phyloP scores from a whole-genome alignment of 2,888 invertebrate genomes.

The Ennomos erosarius region DNA sequence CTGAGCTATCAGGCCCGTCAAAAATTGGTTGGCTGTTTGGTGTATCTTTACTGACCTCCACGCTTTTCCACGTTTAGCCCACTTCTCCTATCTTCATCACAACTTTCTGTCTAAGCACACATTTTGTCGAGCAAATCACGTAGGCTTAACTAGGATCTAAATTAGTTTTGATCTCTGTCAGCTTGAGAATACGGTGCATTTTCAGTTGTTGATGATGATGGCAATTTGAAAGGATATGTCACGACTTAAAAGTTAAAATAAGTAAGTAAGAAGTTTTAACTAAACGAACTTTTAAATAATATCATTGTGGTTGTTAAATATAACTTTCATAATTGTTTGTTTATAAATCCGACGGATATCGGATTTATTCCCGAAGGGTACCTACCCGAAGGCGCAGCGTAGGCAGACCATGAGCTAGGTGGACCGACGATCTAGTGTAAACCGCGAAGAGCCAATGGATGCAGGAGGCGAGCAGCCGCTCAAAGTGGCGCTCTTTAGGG shows the following conservation, averaged over 20 bases:
- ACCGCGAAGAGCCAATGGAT: too few species aligned
- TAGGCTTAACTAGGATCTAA: conserved; percentile 6
- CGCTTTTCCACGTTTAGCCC: conserved; percentile 34
- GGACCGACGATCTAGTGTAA: too few species aligned
- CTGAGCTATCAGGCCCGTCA: too few species aligned
- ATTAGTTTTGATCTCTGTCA: conserved; percentile 5
- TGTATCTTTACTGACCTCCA: neutral
- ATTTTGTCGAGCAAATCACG: conserved; percentile 24
- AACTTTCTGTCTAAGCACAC: conserved; percentile 24
- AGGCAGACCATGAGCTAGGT: too few species aligned
- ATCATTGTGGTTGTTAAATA: neutral
- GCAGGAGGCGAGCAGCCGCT: too few species aligned
- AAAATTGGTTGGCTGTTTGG: too few species aligned
- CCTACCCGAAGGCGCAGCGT: too few species aligned
- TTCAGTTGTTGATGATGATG: conserved; percentile 2
- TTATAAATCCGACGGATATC: too few species aligned
- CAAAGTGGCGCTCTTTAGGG: too few species aligned
- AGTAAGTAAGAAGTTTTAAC: too few species aligned
- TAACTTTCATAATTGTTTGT: neutral
- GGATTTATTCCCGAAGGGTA: too few species aligned
- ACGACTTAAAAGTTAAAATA: conserved; percentile 16
- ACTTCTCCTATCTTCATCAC: conserved; percentile 29
- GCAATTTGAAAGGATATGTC: conserved; percentile 28
- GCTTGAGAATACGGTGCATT: conserved; percentile 4
- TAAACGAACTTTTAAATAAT: too few species aligned